A percentile compares a stretch with the other conserved stretches of the same genome.
Evolutionary conservation across 2,888 invertebrate species (phyloP).

Genomic region (Cheilosia impressa): DNA sequence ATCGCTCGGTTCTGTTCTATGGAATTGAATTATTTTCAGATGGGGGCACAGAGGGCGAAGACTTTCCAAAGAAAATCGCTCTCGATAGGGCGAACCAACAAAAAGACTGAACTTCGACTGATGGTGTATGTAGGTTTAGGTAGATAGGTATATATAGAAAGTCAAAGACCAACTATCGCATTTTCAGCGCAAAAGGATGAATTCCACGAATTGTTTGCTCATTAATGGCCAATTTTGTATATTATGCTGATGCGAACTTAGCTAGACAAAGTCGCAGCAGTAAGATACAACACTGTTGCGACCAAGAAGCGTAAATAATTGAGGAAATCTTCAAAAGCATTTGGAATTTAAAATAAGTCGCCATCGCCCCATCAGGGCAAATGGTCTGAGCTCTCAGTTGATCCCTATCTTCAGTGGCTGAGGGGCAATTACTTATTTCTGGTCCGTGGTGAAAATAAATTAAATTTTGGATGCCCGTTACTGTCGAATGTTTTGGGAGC

Average conservation of each 20-base stretch:
- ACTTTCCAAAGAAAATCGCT: background rate
- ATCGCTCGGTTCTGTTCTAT: constrained; percentile 4
- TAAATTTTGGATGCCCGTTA: too few relatives aligned
- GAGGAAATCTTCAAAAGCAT: too few relatives aligned
- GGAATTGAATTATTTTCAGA: background rate
- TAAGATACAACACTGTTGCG: too few relatives aligned
- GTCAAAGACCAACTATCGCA: background rate
- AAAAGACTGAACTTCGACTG: background rate
- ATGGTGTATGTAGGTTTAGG: background rate
- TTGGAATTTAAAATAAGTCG: too few relatives aligned
- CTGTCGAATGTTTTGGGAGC: too few relatives aligned
- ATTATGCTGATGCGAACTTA: background rate
- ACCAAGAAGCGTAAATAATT: too few relatives aligned
- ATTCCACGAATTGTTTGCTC: constrained; percentile 26
- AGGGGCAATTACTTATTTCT: too few relatives aligned
- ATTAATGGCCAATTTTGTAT: constrained; percentile 23
- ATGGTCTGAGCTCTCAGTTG: too few relatives aligned
- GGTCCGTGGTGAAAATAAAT: too few relatives aligned
- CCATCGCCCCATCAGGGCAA: too few relatives aligned
- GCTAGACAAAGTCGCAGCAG: background rate
- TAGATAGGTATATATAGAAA: background rate
- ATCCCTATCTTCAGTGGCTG: too few relatives aligned
- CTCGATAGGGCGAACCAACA: background rate
- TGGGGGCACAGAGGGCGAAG: background rate
- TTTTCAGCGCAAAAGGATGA: background rate